Evolutionary conservation across 2,113 vertebrate species (phyloP).

Genomic region (Chaetops frenatus): DNA sequence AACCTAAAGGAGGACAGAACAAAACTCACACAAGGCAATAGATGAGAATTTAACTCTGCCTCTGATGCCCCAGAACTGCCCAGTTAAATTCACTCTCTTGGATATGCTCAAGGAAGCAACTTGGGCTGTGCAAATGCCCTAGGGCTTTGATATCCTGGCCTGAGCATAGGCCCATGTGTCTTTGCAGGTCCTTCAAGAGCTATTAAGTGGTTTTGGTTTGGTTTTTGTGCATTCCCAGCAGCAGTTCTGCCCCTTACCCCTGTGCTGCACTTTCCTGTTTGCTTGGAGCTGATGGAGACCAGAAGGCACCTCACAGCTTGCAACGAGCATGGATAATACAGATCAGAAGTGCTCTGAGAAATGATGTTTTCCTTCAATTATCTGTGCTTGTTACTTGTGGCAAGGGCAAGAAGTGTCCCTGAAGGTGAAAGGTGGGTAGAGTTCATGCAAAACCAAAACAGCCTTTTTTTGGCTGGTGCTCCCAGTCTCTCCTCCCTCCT

Average conservation of each 20-base stretch:
- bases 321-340: not conserved
- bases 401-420: not conserved
- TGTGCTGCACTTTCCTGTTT: not conserved
- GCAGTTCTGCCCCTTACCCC: not conserved
- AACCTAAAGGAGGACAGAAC: not conserved
- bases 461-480: not conserved
- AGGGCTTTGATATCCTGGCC: not conserved
- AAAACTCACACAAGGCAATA: not conserved
- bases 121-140: not conserved
- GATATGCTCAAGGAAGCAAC: not conserved
- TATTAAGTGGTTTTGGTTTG: not conserved
- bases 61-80: not conserved
- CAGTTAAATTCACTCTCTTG: not conserved
- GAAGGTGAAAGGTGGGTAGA: conserved; percentile 23
- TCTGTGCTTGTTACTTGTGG: conserved; percentile 23
- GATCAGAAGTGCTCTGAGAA: conserved; percentile 23
- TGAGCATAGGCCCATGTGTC: not conserved
- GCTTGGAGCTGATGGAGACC: not conserved
- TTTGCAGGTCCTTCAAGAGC: not conserved
- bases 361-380: conserved; percentile 24
- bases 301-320: not conserved
- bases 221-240: not conserved
- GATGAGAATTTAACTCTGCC: not conserved
- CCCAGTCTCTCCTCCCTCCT: not conserved
- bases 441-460: not conserved